These are phyloP conservation scores for Taenaris catops DNA, from an alignment of 2,888 invertebrate species.

Conservation along the genomic window DNA sequence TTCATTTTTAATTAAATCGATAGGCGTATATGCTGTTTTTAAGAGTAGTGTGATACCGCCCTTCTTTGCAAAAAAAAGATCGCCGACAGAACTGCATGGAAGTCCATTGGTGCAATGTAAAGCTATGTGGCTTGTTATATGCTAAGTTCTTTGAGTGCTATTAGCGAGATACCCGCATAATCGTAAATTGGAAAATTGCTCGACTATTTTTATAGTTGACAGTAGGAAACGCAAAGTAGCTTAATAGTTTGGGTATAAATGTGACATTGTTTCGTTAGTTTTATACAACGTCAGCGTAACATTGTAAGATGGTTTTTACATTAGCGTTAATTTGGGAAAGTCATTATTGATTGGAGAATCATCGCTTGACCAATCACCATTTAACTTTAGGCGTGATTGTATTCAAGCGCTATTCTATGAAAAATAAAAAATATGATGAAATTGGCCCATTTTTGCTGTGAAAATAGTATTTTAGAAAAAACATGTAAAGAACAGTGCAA, in stretches of 20 bases:
- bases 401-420: no score
- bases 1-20: conserved; percentile 1
- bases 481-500: no score
- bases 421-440: no score
- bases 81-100: conserved; percentile 21
- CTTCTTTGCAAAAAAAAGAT: conserved; percentile 29
- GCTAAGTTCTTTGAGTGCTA: conserved; percentile 7
- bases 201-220: conserved; percentile 8
- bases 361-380: no score
- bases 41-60: conserved; percentile 24
- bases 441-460: no score
- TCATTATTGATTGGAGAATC: no score
- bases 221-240: conserved; percentile 6
- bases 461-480: no score
- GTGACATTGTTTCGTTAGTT: background rate
- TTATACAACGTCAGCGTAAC: no score
- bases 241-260: background rate
- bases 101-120: conserved; percentile 28
- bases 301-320: no score
- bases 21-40: conserved; percentile 4
- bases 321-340: no score
- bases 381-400: no score
- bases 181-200: conserved; percentile 21
- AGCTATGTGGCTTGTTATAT: conserved; percentile 20
- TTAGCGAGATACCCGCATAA: conserved; percentile 21